A percentile compares a stretch with the other conserved stretches of the same genome.
Evolutionary conservation across 2,113 vertebrate species (phyloP).

Genomic region (Picathartes gymnocephalus): DNA sequence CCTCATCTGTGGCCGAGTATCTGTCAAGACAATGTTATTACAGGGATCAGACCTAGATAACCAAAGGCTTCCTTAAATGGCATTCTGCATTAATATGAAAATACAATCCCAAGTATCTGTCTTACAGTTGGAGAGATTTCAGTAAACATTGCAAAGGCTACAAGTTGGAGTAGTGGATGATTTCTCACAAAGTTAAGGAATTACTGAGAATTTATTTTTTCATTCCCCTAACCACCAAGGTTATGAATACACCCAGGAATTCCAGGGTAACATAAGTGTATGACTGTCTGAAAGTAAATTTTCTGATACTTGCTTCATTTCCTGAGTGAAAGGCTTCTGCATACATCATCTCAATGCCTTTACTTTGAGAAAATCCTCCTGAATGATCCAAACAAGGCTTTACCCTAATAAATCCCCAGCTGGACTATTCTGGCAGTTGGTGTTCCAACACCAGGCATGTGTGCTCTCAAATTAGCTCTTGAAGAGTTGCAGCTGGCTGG

Average conservation of each 20-base stretch:
- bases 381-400: neutral
- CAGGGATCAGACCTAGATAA: neutral
- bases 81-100: neutral
- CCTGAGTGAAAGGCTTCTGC: neutral
- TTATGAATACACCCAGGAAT: neutral
- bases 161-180: neutral
- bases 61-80: neutral
- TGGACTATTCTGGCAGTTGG: neutral
- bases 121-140: neutral
- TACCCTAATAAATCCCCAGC: neutral
- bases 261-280: neutral
- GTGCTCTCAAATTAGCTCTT: neutral
- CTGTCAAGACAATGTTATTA: neutral
- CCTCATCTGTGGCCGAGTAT: neutral
- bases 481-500: conserved; percentile 30
- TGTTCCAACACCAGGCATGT: neutral
- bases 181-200: neutral
- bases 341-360: neutral
- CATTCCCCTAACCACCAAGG: neutral
- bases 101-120: neutral
- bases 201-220: neutral
- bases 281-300: neutral
- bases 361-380: neutral
- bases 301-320: neutral
- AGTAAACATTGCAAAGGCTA: neutral